phyloP scores from a whole-genome alignment of 2,113 vertebrate genomes.

The Petromus typicus region DNA sequence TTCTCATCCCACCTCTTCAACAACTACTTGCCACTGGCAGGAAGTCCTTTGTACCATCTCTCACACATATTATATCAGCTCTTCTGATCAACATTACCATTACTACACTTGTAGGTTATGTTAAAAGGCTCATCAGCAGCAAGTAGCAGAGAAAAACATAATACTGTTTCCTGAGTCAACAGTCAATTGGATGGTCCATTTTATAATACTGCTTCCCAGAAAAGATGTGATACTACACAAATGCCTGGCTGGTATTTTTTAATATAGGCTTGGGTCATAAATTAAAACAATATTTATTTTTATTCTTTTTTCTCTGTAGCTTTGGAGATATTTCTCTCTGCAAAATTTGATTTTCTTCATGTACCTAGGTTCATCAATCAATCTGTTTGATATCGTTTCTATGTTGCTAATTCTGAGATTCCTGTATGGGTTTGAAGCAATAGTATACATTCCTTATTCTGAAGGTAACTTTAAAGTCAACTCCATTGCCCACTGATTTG shows the following conservation, averaged over 20 bases:
- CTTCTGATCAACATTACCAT: background rate
- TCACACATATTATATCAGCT: background rate
- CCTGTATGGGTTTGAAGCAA: background rate
- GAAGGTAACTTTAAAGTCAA: background rate
- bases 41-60: background rate
- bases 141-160: slow-evolving; percentile 8
- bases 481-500: background rate
- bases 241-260: background rate
- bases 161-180: background rate
- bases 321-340: background rate
- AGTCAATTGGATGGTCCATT: background rate
- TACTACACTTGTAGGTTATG: background rate
- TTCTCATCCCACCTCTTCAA: background rate
- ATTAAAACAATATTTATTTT: background rate
- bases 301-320: background rate
- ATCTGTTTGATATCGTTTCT: slow-evolving; percentile 17
- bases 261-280: background rate
- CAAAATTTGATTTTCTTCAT: slow-evolving; percentile 23
- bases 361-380: background rate
- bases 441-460: background rate
- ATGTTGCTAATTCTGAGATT: background rate
- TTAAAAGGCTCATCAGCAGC: slow-evolving; percentile 11
- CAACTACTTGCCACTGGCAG: background rate
- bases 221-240: slow-evolving; percentile 19
- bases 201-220: slow-evolving; percentile 18